A percentile compares a stretch with the other conserved stretches of the same genome.
Conservation (phyloP, 2,888 invertebrate genomes). For the Melikaiella ostensackeni region DNA sequence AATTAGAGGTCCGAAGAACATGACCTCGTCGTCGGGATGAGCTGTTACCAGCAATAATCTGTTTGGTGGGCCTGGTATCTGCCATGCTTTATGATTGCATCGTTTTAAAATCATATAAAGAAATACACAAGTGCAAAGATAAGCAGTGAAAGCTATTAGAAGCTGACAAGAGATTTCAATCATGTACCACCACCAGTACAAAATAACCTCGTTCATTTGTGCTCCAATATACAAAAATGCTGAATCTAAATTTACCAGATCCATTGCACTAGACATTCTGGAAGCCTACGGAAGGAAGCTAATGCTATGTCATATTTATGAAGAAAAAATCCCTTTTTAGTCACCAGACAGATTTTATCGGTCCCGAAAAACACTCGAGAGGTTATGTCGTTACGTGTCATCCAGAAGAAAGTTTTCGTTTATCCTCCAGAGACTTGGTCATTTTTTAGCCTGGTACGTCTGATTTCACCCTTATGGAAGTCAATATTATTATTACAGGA, state of each 20-base stretch:
- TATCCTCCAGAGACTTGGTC: conserved; percentile 11
- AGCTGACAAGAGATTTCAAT: conserved; percentile 73
- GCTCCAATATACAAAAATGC: conserved; percentile 60
- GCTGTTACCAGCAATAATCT: conserved; percentile 91
- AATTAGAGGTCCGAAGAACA: conserved; percentile 98
- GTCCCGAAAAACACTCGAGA: conserved; percentile 1
- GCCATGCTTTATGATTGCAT: conserved; percentile 71
- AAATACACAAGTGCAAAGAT: conserved; percentile 69
- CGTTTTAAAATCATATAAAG: conserved; percentile 69
- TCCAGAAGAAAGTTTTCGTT: neutral
- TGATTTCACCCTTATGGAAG: neutral
- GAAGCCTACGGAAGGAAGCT: conserved; percentile 6
- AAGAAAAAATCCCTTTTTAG: conserved; percentile 4
- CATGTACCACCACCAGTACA: conserved; percentile 73
- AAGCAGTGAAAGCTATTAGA: conserved; percentile 67
- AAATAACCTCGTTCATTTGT: conserved; percentile 66
- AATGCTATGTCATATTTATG: conserved; percentile 12
- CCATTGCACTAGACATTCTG: conserved; percentile 26
- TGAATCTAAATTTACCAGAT: conserved; percentile 61
- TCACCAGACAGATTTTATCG: neutral
- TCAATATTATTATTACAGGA: conserved; percentile 3
- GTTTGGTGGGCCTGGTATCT: conserved; percentile 73
- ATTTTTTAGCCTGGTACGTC: neutral
- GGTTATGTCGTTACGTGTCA: conserved; percentile 30
- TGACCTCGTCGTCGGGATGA: conserved; percentile 99